phyloP scores from a whole-genome alignment of 2,797 vertebrate species.

The Leuciscus waleckii region DNA sequence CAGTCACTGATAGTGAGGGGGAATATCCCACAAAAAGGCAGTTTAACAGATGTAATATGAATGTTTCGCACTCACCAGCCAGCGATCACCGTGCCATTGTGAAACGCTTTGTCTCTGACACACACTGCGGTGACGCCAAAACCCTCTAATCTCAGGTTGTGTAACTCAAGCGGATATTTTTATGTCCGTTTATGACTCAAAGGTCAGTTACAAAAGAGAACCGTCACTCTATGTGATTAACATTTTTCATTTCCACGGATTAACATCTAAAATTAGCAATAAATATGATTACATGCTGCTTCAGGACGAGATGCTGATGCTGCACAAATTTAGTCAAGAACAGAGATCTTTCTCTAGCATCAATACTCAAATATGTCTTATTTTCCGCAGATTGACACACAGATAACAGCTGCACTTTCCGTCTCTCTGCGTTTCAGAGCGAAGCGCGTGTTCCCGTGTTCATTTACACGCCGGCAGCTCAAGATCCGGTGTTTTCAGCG shows the following conservation, averaged over 20 bases:
- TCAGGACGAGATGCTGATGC: constrained; percentile 1
- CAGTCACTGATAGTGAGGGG: neutral
- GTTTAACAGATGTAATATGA: neutral
- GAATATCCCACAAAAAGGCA: neutral
- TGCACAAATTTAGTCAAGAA: neutral
- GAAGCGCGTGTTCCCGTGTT: neutral
- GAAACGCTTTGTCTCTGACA: constrained; percentile 9
- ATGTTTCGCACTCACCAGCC: neutral
- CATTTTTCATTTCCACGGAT: constrained; percentile 13
- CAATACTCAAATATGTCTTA: neutral
- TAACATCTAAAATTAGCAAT: constrained; percentile 25
- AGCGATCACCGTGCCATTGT: neutral
- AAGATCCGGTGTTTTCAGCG: neutral
- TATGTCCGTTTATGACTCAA: constrained; percentile 13
- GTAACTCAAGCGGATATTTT: constrained; percentile 36
- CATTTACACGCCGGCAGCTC: neutral
- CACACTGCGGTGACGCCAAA: constrained; percentile 23
- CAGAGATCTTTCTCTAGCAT: no score
- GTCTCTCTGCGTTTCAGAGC: neutral
- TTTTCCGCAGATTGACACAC: neutral
- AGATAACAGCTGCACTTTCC: neutral
- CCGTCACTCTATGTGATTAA: constrained; percentile 5
- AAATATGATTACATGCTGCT: constrained; percentile 6
- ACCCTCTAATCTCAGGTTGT: constrained; percentile 33
- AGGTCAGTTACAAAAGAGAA: constrained; percentile 34